These are phyloP conservation scores for Triops longicaudatus DNA, from an alignment of 1,140 invertebrate species.

Conservation along the genomic window DNA sequence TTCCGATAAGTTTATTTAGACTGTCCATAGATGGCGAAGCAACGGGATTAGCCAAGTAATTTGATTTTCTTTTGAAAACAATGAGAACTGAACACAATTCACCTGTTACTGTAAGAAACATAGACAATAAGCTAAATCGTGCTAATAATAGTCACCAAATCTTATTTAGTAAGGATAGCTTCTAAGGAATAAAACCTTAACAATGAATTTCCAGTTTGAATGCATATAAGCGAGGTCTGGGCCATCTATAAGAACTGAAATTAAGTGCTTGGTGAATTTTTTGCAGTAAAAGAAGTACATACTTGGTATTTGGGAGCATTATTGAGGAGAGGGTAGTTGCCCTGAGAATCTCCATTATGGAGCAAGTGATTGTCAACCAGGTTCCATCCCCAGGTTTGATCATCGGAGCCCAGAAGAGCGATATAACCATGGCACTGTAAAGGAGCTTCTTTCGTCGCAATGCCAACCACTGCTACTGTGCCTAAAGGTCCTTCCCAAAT, in stretches of 20 bases:
- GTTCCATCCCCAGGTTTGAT: conserved; percentile 99
- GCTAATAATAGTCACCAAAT: too few species aligned
- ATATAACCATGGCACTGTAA: conserved; percentile 82
- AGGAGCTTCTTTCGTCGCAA: conserved; percentile 88
- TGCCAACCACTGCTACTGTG: conserved; percentile 88
- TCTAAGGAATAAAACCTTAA: too few species aligned
- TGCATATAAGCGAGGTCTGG: neutral
- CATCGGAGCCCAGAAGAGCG: conserved; percentile 84
- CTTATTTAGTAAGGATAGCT: too few species aligned
- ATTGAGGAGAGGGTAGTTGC: conserved; percentile 89
- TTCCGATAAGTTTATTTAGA: neutral
- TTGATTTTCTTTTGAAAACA: too few species aligned
- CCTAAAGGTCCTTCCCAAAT: conserved; percentile 98
- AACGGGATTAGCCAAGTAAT: too few species aligned
- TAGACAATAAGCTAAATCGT: too few species aligned
- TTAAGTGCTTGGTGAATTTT: conserved; percentile 24
- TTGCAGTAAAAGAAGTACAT: conserved; percentile 22
- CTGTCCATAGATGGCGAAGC: neutral
- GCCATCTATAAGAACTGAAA: conserved; percentile 32
- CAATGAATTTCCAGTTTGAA: too few species aligned
- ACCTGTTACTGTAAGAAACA: too few species aligned
- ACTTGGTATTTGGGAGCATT: conserved; percentile 98
- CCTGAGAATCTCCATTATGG: conserved; percentile 92
- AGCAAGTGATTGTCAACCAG: conserved; percentile 94
- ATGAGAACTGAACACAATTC: too few species aligned